Conservation (phyloP, 92 coral and sea anemone genomes). For the Blastomussa wellsi region DNA sequence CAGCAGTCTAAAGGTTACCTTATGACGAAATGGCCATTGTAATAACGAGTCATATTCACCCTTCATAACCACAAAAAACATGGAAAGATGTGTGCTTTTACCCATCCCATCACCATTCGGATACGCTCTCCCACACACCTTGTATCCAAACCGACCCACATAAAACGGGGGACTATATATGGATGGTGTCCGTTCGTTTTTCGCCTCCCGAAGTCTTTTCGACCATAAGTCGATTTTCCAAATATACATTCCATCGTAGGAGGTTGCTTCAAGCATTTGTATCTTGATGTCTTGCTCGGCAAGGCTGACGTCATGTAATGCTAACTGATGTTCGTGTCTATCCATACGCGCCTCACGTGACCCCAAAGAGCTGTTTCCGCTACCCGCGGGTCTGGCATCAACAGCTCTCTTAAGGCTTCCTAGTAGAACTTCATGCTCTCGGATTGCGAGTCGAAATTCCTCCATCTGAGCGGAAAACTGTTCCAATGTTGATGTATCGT, state of each 20-base stretch:
- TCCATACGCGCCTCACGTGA: constrained; percentile 47
- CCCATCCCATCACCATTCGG: constrained; percentile 80
- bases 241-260: constrained; percentile 73
- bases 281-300: constrained; percentile 78
- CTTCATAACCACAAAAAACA: constrained; percentile 78
- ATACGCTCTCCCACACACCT: constrained; percentile 66
- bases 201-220: constrained; percentile 65
- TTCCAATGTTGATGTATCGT: constrained; percentile 12
- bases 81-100: constrained; percentile 61
- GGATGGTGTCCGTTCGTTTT: constrained; percentile 56
- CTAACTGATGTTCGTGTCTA: constrained; percentile 56
- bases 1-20: constrained; percentile 70
- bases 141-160: constrained; percentile 78
- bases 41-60: constrained; percentile 84
- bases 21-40: constrained; percentile 87
- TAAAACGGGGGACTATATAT: constrained; percentile 85
- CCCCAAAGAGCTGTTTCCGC: background rate
- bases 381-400: constrained; percentile 5
- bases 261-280: constrained; percentile 71
- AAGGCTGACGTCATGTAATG: constrained; percentile 71
- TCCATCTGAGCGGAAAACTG: constrained; percentile 45
- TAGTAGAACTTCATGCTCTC: constrained; percentile 33
- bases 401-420: constrained; percentile 17
- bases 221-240: constrained; percentile 82
- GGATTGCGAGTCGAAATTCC: constrained; percentile 27